Percentiles rank a stretch among this genome's conserved stretches.
Evolutionary conservation across 2,888 invertebrate species (phyloP).

Genomic region (Neria commutata): DNA sequence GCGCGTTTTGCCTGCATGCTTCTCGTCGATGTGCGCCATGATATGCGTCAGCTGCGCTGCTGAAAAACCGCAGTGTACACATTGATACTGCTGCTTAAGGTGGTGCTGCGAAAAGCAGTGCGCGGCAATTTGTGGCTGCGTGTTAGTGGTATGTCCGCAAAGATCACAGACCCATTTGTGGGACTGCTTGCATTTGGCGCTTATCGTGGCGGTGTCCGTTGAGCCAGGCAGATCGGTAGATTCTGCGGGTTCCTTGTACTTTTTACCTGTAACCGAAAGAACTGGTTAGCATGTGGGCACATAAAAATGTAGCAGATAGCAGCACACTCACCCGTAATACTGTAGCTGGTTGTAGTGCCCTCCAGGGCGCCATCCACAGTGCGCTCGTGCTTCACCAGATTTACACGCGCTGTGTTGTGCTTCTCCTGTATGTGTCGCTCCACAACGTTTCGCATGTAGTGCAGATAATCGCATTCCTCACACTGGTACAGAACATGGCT

Average conservation of each 20-base stretch:
- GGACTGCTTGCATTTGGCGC: not conserved
- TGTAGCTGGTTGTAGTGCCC: conserved; percentile 24
- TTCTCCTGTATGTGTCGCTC: conserved; percentile 71
- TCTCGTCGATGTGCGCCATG: conserved; percentile 67
- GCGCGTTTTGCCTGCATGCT: conserved; percentile 63
- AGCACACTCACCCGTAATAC: conserved; percentile 26
- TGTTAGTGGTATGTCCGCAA: conserved; percentile 18
- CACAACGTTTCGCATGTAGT: conserved; percentile 68
- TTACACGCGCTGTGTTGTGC: conserved; percentile 59
- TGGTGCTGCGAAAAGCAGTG: conserved; percentile 63
- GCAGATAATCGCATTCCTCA: conserved; percentile 70
- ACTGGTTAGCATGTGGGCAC: not conserved
- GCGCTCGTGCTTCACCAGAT: conserved; percentile 41
- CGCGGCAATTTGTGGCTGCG: conserved; percentile 30
- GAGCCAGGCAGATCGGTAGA: not conserved
- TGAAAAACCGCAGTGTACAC: conserved; percentile 71
- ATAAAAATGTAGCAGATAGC: too few relatives aligned
- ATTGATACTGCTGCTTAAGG: conserved; percentile 73
- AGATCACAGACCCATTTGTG: conserved; percentile 31
- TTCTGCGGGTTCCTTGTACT: conserved; percentile 20
- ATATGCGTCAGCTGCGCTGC: conserved; percentile 66
- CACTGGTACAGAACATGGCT: conserved; percentile 76
- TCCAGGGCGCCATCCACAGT: conserved; percentile 5
- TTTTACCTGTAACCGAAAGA: conserved; percentile 24
- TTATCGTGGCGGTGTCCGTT: not conserved